Conservation (phyloP, 2,113 vertebrate genomes). For the Prolemur simus region DNA sequence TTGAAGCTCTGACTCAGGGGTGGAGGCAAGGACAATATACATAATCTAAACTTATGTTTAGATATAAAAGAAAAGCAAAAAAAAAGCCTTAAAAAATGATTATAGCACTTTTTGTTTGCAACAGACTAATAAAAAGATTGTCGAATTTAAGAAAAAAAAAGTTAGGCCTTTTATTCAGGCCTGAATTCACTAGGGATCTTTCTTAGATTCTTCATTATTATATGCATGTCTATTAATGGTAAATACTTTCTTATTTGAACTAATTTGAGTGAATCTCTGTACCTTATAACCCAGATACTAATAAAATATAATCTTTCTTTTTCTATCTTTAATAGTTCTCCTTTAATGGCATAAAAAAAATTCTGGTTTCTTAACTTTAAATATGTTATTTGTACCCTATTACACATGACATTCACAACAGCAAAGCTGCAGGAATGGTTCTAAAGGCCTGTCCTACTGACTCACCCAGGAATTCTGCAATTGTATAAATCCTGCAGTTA, state of each 20-base stretch:
- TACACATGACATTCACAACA: not conserved
- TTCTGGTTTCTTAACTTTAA: not conserved
- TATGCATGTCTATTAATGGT: not conserved
- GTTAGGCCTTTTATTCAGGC: not conserved
- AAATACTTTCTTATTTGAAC: not conserved
- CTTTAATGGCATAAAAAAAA: not conserved
- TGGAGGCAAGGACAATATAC: too few relatives aligned
- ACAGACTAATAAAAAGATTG: too few relatives aligned
- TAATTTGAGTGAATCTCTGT: not conserved
- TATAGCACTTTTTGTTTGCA: too few relatives aligned
- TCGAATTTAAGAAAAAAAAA: not conserved
- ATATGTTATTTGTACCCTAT: not conserved
- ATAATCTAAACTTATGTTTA: too few relatives aligned
- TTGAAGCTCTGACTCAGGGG: too few relatives aligned
- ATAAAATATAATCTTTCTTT: not conserved
- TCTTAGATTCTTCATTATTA: not conserved
- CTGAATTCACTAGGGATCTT: not conserved
- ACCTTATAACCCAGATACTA: not conserved
- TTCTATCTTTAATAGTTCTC: not conserved
- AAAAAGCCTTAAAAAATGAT: too few relatives aligned
- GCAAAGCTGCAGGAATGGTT: not conserved
- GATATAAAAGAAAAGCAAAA: too few relatives aligned
- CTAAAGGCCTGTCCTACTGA: not conserved
- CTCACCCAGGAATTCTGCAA: not conserved
- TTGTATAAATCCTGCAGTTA: not conserved